Evolutionary conservation across 2,888 invertebrate genomes (phyloP), one percentile per base, ranked within the genome.

Genomic region (Amphipoea lucens): DNA sequence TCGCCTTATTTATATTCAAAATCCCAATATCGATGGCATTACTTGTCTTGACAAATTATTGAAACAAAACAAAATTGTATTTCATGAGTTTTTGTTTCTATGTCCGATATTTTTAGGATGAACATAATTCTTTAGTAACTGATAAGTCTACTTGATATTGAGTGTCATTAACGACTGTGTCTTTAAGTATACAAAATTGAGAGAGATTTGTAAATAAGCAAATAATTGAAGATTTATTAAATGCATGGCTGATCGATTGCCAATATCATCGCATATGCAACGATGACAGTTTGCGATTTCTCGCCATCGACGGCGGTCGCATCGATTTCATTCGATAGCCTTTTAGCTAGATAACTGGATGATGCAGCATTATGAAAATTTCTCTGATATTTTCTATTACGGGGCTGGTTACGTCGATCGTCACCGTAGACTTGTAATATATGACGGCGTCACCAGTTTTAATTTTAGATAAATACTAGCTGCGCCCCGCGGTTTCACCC

Each of bases 1-100:
- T 88, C 79, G 85, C 76, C 84, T 89, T 90, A 90, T 92, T 91
- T 91, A 90, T 90, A 90, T 93, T 91, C 84, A 88, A 89, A 91
- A 90, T 91, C 87, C 82, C 86, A 87, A 90, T 89, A 91, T 87
- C 87, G 84, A 88, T 86, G 78, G 84, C 88, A 88, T 88, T 87
- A 84, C 74, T 80, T 73, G 76, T 78, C 79, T 82, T 90, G 89
- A 90, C 86, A 87, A 89, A 87, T 89, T 88, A 88, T 86, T 88
- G 86, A 87, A 87, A 89, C 80, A 86, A 83, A 84, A 81, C 78
- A 83, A 84, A 82, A 88, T 88, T 87, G 70, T 68, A 90, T 83
- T 84, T 79, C 54, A 82, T 72, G 60, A 76, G 63, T 70, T 84
- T 78, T 69, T 68, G 45, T 82, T 86, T 78, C 68, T 63, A 82